These are phyloP conservation scores for Rhaphigaster nebulosa DNA, from an alignment of 2,888 invertebrate genomes.

Conservation along the genomic window DNA sequence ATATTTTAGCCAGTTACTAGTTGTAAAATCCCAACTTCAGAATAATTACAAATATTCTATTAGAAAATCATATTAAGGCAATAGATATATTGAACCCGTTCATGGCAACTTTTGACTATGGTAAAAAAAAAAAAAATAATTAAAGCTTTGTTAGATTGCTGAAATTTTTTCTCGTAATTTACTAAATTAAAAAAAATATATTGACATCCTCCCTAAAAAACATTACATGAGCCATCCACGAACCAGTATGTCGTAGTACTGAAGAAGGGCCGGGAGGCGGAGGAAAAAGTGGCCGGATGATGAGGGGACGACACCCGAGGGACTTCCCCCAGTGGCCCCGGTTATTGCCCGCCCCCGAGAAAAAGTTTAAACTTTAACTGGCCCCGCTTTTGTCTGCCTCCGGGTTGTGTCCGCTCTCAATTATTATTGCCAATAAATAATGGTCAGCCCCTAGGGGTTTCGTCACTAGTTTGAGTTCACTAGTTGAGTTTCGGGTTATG, in stretches of 20 bases:
- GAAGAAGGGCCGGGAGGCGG: neutral
- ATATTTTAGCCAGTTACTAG: no score
- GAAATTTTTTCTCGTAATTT: no score
- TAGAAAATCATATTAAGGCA: no score
- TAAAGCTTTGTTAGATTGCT: no score
- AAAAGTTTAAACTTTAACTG: neutral
- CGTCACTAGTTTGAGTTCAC: no score
- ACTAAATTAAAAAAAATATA: neutral
- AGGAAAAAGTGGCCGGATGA: neutral
- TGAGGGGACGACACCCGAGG: neutral
- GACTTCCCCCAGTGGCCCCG: neutral
- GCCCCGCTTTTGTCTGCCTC: neutral
- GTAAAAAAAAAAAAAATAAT: no score
- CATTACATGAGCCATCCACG: neutral
- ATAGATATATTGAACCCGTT: no score
- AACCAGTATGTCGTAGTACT: neutral
- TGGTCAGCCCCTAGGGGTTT: neutral
- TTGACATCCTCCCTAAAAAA: neutral
- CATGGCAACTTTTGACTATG: no score
- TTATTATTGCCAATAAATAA: neutral
- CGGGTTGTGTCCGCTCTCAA: neutral
- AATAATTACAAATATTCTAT: no score
- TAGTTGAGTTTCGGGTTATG: neutral
- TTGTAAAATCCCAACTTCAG: no score
- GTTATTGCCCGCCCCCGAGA: slow-evolving; percentile 3